Evolutionary conservation across 37 sponge, comb jelly and placozoan species (phyloP), one percentile per base, ranked within the genome.

Genomic region (Axinella damicornis): DNA sequence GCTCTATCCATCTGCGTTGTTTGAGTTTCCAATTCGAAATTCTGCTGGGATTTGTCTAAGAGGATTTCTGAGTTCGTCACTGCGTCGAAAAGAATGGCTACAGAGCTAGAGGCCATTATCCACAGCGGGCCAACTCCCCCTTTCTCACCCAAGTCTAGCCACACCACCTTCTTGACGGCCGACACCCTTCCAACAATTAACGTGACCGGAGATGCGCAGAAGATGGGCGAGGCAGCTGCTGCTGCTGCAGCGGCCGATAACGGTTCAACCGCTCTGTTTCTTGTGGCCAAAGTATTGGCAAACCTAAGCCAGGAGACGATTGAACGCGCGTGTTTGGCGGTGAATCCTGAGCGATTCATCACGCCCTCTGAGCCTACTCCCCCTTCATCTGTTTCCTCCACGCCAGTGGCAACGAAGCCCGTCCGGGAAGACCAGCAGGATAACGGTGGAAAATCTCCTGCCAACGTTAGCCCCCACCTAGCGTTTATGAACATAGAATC

Each of bases 241-340:
- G 28, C 17, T 19, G 58, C 56, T 27, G 70, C 37, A 20, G 56
- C 53, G 1, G 62, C 41, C 57, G 68, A 37, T 25, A 83, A 83
- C 59, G 70, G 81, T 33, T 85, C 94, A 1, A 82, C 86, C 2
- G 94, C 94, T 22, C 86, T 93, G 38, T 78, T 93, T 31, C 82
- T 93, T 19, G 94, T 94, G 11, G 94, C 94, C n/a, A 90, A 94
- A 64, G 91, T 94, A 5, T 73, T 94, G 31, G 94, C 94, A 31
- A 87, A 90, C 71, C 81, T 94, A 21, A 94, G 90, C 59, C 91
- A 90, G 79, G 94, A 93, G 80, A 89, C 94, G 13, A 28, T 93
- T 27, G 85, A 89, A 18, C 57, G 94, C 27, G 85, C 94, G 17
- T 93, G 86, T 31, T 53, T 88, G 54, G 76, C 85, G 36, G 89